phyloP scores from a whole-genome alignment of 2,797 vertebrate species.

The Malurus leucopterus region DNA sequence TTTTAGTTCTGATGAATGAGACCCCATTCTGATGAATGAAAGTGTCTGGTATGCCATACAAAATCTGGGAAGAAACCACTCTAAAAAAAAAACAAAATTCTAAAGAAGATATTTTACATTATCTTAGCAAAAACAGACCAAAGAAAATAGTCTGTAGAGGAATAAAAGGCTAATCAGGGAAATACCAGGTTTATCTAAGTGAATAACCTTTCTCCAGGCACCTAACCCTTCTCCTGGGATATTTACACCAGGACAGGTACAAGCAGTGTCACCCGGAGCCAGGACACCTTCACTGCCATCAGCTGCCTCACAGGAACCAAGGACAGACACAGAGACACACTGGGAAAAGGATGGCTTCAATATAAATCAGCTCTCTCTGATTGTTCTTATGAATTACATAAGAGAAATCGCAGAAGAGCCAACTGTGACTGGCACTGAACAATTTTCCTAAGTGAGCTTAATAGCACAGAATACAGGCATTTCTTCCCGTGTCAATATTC shows the following conservation, averaged over 20 bases:
- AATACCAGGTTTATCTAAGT: neutral
- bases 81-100: neutral
- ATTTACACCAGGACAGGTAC: neutral
- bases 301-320: neutral
- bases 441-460: neutral
- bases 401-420: neutral
- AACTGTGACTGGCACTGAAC: neutral
- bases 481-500: slow-evolving; percentile 4
- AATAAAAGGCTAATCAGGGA: neutral
- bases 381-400: neutral
- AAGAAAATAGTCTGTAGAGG: neutral
- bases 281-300: neutral
- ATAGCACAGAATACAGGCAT: neutral
- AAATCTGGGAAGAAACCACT: neutral
- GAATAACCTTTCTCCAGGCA: neutral
- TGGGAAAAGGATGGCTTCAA: neutral
- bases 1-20: neutral
- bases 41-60: neutral
- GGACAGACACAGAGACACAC: neutral
- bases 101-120: neutral
- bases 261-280: accelerated
- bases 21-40: neutral
- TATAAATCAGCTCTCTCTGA: neutral
- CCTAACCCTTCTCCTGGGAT: neutral
- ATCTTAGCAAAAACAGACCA: neutral